Evolutionary conservation across 35 echinoderm and acorn worm species (phyloP).

Genomic region (Anneissia japonica): DNA sequence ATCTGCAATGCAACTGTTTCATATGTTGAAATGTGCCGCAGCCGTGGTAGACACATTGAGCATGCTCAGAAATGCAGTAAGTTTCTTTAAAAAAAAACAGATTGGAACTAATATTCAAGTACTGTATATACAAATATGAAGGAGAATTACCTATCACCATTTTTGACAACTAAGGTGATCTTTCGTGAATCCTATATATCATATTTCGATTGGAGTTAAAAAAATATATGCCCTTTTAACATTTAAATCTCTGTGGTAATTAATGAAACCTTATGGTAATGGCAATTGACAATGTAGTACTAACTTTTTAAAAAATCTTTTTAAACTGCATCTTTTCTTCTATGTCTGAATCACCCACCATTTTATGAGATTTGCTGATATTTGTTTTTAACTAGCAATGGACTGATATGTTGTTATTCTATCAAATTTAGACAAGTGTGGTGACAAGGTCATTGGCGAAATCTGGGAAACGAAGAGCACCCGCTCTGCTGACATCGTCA

Average conservation of each 20-base stretch:
- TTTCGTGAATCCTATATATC: too few relatives aligned
- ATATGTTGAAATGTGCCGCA: neutral
- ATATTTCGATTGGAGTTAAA: too few relatives aligned
- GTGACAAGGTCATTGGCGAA: conserved; percentile 10
- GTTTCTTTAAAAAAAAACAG: neutral
- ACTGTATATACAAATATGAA: conserved; percentile 16
- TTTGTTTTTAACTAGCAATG: too few relatives aligned
- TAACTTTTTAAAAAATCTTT: neutral
- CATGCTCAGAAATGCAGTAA: neutral
- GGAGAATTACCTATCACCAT: conserved; percentile 13
- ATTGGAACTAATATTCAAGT: conserved; percentile 8
- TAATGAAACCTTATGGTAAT: too few relatives aligned
- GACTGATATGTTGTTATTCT: too few relatives aligned
- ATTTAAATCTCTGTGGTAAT: too few relatives aligned
- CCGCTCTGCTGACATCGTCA: conserved; percentile 59
- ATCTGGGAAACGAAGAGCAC: conserved; percentile 1
- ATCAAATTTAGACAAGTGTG: neutral
- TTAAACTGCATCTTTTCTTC: neutral
- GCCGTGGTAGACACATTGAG: neutral
- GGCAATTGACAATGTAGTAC: too few relatives aligned
- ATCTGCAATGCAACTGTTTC: neutral
- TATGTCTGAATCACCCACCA: too few relatives aligned
- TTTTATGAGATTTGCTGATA: too few relatives aligned
- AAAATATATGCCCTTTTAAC: too few relatives aligned
- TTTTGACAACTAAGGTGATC: conserved; percentile 9